Base-by-base conservation (phyloP, 2,113 vertebrate species). In the Pelobates fuscus region DNA sequence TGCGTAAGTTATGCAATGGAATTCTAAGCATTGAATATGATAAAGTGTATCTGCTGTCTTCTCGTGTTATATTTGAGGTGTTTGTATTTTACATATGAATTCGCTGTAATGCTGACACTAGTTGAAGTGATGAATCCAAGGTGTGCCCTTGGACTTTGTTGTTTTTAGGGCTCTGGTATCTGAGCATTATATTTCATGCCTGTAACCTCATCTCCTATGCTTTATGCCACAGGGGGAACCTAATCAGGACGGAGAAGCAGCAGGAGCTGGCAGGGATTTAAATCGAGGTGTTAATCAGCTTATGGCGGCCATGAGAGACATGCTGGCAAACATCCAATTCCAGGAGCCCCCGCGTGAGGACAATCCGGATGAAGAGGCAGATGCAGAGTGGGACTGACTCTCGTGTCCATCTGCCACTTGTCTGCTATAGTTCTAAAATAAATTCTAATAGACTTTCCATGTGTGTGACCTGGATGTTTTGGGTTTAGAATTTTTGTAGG, bases 311-410 rank as follows among this genome's bases (percentile, higher is more conserved):
- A 95, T 99, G 91, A 90, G 96, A 17, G 97, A 98, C 89, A 96
- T 99, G 94, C 88, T 99, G 88, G 96, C 95, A 21, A 98, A 98
- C 87, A 97, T 99, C 84, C 93, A 94, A 81, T 96, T 99, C 80
- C 94, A 95, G 64, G 96, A 96, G 81, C 96, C 85, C 62, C 92
- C 27, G 27, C 90, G 43, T 83, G 85, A 24, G 77, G 95, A 44
- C 90, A 93, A 90, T 88, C 88, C 77, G 67, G 90, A 92, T 65
- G 79, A 80, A 59, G 95, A 96, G 0, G 97, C 93, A 0, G 97
- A 96, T 60, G 91, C 88, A 70, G 96, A 98, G 25, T 99, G 94
- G 94, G 88, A 93, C 82, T 84, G 2, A 83, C 61, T 5, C 52
- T 10, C 3, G 17, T 10, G 32, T 37, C 52, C 52, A 52, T 14